Evolutionary conservation across 2,113 vertebrate species (phyloP), one percentile per base, ranked within the genome.

Genomic region (Pao palembangensis): DNA sequence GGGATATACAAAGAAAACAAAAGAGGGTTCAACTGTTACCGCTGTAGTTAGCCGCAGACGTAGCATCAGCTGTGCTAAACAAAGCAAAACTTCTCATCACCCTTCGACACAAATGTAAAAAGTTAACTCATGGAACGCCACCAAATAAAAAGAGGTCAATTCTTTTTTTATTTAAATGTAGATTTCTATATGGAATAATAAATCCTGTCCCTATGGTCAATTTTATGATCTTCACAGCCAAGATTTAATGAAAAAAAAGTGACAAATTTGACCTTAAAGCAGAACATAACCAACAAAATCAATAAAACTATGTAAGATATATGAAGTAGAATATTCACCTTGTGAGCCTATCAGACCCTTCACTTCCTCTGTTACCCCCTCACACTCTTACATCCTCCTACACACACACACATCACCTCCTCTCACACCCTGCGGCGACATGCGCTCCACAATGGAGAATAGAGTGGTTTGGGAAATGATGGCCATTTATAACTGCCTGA

Each of bases 401-500:
- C 81, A 78, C 79, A 72, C 71, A 80, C 75, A 63, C 71, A 44
- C 75, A 49, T 76, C 79, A 78, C 67, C 73, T 83, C 73, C 49
- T 69, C 61, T 55, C 51, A 53, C 3, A 55, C 81, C 88, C 74
- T 0, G 76, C 78, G 79, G 88, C 85, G 86, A 89, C 86, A 76
- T 74, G 58, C 82, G 69, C 83, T 88, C 85, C 86, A 88, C 88
- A 87, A 89, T 87, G 78, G 83, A 84, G 79, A 85, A 88, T 76
- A 75, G 86, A 88, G 86, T 82, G 87, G 87, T 88, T 88, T 85
- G 85, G 89, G 88, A 90, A 91, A 91, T 90, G 83, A 87, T 79
- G 80, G 85, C 81, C 88, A 91, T 91, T 91, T 90, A 91, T 91
- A 93, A 94, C 90, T 89, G 88, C 85, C 87, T 81, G 69, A 64